Base-by-base conservation (phyloP, 2,888 invertebrate genomes). In the Callosobruchus maculatus region DNA sequence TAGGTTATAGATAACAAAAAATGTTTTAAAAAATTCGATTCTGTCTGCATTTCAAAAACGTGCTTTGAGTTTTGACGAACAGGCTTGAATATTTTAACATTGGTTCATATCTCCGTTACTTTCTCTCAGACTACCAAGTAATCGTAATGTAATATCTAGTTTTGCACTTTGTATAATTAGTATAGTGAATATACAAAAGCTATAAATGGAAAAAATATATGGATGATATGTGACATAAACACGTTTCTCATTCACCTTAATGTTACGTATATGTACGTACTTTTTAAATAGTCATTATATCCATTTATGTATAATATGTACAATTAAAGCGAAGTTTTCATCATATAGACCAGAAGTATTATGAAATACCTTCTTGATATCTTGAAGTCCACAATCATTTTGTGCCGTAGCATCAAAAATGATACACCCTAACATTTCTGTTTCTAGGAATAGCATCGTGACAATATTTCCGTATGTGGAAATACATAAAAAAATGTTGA, bases 161-260 rank as follows among this genome's bases (percentile, higher is more conserved):
- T 49, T 49, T 49, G 4, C 4, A 18, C 4, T 49, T 49, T 49
- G 7, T 7, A 49, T 49, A 13, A 49, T 49, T 49, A 49, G 49
- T 49, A 49, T 18, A 49, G 5, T 49, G 49, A 49, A 49, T 49
- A 49, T 49, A 49, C 18, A 49, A 49, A 49, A 22, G 22, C 67
- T 68, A 49, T 22, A 21, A 71, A 70, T 66, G 20, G 20, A 70
- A 70, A 72, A 68, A 70, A 20, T 73, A n/a, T 68, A 69, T 30
- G 73, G 73, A 75, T 77, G 74, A 77, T 74, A 75, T 72, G 73
- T 74, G 71, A 73, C 71, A 30, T 20, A 80, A 78, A 81, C 82
- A 84, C 83, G 83, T 85, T 85, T 84, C 84, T 85, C 85, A 83
- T 82, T 84, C 85, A 85, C 85, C 85, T 74, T 78, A 71, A 75